These are phyloP conservation scores for Drosophila mulleri DNA, from an alignment of 2,888 invertebrate species.

Conservation along the genomic window DNA sequence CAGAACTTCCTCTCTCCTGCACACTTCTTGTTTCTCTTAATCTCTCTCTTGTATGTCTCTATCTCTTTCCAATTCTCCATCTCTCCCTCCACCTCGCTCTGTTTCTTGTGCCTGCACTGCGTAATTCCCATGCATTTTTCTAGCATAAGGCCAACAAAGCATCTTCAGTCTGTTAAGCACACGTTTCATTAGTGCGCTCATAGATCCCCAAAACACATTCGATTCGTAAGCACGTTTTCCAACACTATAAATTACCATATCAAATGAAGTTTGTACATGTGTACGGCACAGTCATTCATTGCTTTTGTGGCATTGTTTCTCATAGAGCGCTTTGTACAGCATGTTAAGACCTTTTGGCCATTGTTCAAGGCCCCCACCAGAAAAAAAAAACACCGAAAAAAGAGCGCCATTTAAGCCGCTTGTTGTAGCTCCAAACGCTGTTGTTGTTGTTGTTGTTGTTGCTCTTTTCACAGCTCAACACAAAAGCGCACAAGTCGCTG, in stretches of 20 bases:
- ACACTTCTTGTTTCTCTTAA: too few species aligned
- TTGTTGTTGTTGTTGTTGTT: constrained; percentile 41
- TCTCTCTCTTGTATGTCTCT: too few species aligned
- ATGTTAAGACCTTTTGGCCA: constrained; percentile 55
- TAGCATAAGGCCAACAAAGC: neutral
- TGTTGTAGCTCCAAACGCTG: constrained; percentile 53
- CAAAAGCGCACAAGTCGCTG: constrained; percentile 60
- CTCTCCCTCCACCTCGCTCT: too few species aligned
- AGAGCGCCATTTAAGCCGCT: constrained; percentile 76
- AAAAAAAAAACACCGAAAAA: constrained; percentile 58
- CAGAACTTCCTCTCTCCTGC: too few species aligned
- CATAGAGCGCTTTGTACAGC: constrained; percentile 37
- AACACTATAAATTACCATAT: constrained; percentile 71
- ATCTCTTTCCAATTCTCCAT: too few species aligned
- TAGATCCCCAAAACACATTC: constrained; percentile 1
- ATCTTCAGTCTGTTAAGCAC: constrained; percentile 15
- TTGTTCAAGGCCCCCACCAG: constrained; percentile 50
- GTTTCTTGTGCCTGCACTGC: neutral
- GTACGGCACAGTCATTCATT: constrained; percentile 50
- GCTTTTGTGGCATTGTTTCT: constrained; percentile 53
- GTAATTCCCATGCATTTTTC: constrained; percentile 11
- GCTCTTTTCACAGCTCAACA: constrained; percentile 73
- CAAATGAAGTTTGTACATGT: constrained; percentile 60
- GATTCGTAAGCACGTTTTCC: constrained; percentile 36
- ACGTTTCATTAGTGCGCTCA: constrained; percentile 14